Base-by-base conservation (phyloP, 2,888 invertebrate species). In the Noctuana brunneofusca region DNA sequence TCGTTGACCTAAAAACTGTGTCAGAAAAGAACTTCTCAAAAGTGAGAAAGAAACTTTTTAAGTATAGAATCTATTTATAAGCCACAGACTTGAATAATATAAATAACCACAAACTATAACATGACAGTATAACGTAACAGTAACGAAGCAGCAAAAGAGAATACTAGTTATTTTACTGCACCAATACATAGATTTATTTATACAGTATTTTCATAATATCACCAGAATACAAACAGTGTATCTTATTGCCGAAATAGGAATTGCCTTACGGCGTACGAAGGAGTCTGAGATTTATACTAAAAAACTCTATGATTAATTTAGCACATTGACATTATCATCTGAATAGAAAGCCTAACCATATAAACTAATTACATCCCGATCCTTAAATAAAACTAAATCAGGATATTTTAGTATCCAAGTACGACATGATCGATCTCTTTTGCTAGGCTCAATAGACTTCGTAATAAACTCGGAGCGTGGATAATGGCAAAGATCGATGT, bases 1-100 rank as follows among this genome's bases (percentile, higher is more conserved):
- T 50, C 38, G 58, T 58, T 58, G 58, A 22, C 58, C 49, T 24
- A 58, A 48, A 58, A 58, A 58, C 49, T 58, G 24, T 58, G 38
- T 57, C 57, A 48, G 48, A 48, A 58, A 27, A 48, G 48, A 58
- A 48, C 35, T 35, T 58, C 12, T 57, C 30, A 56, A 48, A 32
- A 57, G 32, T 14, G 32, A 48, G n/a, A 57, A 48, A 57, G 32
- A 48, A 57, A 20, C 46, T 20, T 20, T 22, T 48, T 43, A 48
- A 8, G 30, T 43, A 20, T 57, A 20, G n/a, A n/a, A n/a, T n/a
- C 20, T 46, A 27, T 30, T 30, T 20, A 32, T n/a, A 11, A 46
- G 27, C 46, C 32, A 12, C 48, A 32, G 35, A 53, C 30, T 53
- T 32, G 11, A 32, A 5, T 32, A 53, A 53, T 20, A n/a, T 16